phyloP scores from a whole-genome alignment of 2,113 vertebrate genomes.

The Rhynchomys soricoides region DNA sequence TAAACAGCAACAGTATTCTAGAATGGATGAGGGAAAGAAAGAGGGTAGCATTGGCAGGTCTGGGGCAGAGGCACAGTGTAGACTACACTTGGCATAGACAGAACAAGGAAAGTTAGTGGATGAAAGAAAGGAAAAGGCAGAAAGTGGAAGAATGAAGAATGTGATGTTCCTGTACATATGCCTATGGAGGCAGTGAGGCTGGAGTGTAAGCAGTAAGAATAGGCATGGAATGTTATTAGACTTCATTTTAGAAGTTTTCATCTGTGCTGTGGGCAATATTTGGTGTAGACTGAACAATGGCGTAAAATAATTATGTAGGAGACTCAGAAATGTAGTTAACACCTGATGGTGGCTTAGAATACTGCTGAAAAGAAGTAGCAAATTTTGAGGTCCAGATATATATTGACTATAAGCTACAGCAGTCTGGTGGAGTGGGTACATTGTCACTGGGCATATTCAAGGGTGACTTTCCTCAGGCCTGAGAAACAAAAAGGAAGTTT shows the following conservation, averaged over 20 bases:
- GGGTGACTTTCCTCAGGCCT: neutral
- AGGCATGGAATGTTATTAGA: neutral
- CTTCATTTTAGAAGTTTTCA: neutral
- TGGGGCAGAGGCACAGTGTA: neutral
- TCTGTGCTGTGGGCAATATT: neutral
- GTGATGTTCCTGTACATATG: neutral
- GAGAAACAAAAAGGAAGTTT: neutral
- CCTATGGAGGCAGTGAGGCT: neutral
- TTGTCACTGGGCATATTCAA: neutral
- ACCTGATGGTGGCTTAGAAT: neutral
- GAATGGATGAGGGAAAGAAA: neutral
- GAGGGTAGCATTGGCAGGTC: neutral
- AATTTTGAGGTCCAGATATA: neutral
- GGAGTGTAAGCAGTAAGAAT: neutral
- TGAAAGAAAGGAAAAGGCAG: neutral
- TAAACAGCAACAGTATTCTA: neutral
- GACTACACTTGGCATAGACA: neutral
- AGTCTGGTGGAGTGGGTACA: neutral
- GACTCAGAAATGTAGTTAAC: neutral
- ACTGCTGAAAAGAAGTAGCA: neutral
- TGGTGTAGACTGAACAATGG: neutral
- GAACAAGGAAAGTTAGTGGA: neutral
- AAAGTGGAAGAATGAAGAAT: neutral
- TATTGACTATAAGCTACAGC: neutral
- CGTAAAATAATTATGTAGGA: neutral